Conservation (phyloP, 2,797 vertebrate genomes). For the Zenarchopterus dispar region DNA sequence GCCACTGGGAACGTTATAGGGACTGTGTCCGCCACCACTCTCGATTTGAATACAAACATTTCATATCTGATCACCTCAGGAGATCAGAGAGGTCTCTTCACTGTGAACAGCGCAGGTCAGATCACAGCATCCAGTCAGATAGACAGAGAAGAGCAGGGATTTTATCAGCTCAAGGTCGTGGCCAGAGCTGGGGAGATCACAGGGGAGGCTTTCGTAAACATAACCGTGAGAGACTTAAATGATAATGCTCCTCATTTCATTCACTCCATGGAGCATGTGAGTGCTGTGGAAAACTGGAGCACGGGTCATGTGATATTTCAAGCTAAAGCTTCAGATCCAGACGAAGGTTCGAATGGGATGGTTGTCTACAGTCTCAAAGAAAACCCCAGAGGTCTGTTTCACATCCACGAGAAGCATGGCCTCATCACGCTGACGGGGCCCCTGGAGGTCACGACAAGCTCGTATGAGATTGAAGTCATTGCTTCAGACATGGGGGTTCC, state of each 20-base stretch:
- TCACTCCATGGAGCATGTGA: slow-evolving; percentile 90
- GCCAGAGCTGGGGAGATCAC: slow-evolving; percentile 92
- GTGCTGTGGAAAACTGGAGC: slow-evolving; percentile 97
- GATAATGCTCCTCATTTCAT: slow-evolving; percentile 94
- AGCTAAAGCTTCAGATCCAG: slow-evolving; percentile 91
- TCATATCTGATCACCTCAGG: slow-evolving; percentile 95
- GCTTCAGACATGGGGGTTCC: slow-evolving; percentile 94
- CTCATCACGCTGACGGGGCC: slow-evolving; percentile 88
- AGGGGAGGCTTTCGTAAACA: slow-evolving; percentile 91
- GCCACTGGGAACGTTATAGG: slow-evolving; percentile 88
- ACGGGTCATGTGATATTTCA: slow-evolving; percentile 94
- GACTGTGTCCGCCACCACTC: slow-evolving; percentile 89
- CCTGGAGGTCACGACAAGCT: slow-evolving; percentile 89
- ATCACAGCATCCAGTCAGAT: slow-evolving; percentile 89
- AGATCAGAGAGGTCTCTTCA: slow-evolving; percentile 91
- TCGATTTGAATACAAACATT: slow-evolving; percentile 95
- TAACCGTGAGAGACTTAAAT: slow-evolving; percentile 96
- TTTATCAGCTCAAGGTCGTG: slow-evolving; percentile 94
- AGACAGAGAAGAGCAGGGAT: slow-evolving; percentile 93
- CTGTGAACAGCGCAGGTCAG: slow-evolving; percentile 85
- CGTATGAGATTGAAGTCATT: slow-evolving; percentile 92
- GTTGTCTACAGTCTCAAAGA: slow-evolving; percentile 92
- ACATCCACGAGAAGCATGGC: slow-evolving; percentile 89
- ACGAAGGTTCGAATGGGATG: slow-evolving; percentile 91
- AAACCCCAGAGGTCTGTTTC: slow-evolving; percentile 91